These are phyloP conservation scores for Corella eumyota DNA, from an alignment of 23 tunicate genomes.

Conservation along the genomic window DNA sequence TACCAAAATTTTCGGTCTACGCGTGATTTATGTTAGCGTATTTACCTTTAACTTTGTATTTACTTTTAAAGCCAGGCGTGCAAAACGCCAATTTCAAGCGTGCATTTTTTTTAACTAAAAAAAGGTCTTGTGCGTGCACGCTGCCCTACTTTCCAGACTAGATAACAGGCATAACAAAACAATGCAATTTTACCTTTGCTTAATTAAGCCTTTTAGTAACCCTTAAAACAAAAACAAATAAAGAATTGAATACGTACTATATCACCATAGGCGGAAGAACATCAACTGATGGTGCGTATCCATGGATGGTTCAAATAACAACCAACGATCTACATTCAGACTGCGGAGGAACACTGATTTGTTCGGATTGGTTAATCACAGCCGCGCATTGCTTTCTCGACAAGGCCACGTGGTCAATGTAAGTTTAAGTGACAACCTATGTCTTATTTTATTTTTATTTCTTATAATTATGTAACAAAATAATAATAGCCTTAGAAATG, in stretches of 20 bases:
- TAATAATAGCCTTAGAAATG: too few species aligned
- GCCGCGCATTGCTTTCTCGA: conserved; percentile 97
- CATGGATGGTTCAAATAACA: conserved; percentile 91
- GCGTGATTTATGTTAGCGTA: too few species aligned
- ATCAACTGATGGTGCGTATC: conserved; percentile 52
- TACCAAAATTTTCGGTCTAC: too few species aligned
- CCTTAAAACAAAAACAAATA: neutral
- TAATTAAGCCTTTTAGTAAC: neutral
- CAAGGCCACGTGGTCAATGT: conserved; percentile 25
- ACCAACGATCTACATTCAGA: conserved; percentile 28
- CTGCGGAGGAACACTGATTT: conserved; percentile 85
- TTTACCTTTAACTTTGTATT: too few species aligned
- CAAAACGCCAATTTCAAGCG: too few species aligned
- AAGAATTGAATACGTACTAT: neutral
- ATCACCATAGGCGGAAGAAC: conserved; percentile 50
- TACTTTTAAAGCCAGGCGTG: too few species aligned
- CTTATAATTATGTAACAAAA: too few species aligned
- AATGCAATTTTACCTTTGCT: too few species aligned
- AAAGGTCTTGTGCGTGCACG: too few species aligned
- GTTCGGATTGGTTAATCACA: conserved; percentile 80
- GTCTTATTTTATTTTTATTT: neutral
- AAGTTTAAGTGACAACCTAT: conserved; percentile 1
- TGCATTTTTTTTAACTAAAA: too few species aligned
- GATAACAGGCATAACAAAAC: too few species aligned
- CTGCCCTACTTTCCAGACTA: too few species aligned